Base-by-base conservation (phyloP, 2,888 invertebrate species). In the Chouioia cunea region DNA sequence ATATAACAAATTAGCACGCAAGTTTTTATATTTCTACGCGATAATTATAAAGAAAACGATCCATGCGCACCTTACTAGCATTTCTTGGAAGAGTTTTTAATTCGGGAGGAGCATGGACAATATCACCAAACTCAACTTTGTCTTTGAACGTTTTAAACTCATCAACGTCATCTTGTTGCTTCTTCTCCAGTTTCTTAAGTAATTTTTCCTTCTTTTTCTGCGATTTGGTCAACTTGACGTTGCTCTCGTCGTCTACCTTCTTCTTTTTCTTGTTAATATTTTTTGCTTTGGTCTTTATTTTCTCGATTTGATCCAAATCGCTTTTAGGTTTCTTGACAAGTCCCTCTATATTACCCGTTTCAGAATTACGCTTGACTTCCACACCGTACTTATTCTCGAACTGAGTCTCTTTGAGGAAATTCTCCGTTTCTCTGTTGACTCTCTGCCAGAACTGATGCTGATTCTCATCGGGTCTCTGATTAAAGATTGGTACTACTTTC, bases 81-180 rank as follows among this genome's bases (percentile, higher is more conserved):
- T 87, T 88, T 67, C 86, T 87, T 1, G 91, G 90, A 60, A 85
- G 81, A 2, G 86, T 81, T 50, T 82, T 86, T 48, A 94, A 86
- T 63, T 88, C 84, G 44, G 95, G 94, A 66, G 95, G 94, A 62
- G 89, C 92, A 84, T 92, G 91, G 2, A 88, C 91, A 60, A 91
- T 88, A 81, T 94, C 94, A 0, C 94, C 94, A 86, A 95, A 95
- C 79, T 88, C 82, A 22, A 95, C 87, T 57, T 88, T 86, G 83
- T 95, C 95, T 58, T 75, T 76, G 27, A 82, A 81, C 15, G 78
- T 87, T 71, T 85, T 86, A 79, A 89, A 89, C 62, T 90, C 89
- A 47, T 87, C 86, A 1, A 80, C 75, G 65, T 82, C 79, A 22
- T 83, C 80, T 50, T 83, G 77, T 59, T 80, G 65, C 77, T 86